Evolutionary conservation across 92 coral and sea anemone species (phyloP).

Genomic region (Desmophyllum pertusum): DNA sequence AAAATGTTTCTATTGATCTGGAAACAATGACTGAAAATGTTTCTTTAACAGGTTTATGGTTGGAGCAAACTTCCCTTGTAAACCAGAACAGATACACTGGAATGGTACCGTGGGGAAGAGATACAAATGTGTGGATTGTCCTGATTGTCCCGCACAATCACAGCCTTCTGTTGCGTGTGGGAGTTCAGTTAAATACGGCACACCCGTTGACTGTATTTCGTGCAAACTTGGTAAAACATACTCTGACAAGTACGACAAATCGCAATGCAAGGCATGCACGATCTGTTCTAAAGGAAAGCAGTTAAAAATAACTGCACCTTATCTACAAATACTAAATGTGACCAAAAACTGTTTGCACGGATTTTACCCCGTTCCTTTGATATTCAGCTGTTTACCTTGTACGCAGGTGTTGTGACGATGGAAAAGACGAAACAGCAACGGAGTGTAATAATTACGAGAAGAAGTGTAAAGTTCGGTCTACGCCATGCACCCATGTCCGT

Average conservation of each 20-base stretch:
- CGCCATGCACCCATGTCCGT: neutral
- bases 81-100: slow-evolving; percentile 55
- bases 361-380: slow-evolving; percentile 20
- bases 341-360: slow-evolving; percentile 42
- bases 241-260: slow-evolving; percentile 38
- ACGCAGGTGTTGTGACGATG: slow-evolving; percentile 53
- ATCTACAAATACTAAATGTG: slow-evolving; percentile 45
- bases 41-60: neutral
- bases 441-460: slow-evolving; percentile 40
- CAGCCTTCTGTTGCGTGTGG: slow-evolving; percentile 59
- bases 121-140: slow-evolving; percentile 52
- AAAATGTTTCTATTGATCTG: neutral
- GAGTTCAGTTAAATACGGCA: slow-evolving; percentile 36
- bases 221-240: slow-evolving; percentile 51
- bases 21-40: neutral
- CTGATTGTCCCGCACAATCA: slow-evolving; percentile 51
- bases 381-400: slow-evolving; percentile 46
- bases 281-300: slow-evolving; percentile 42
- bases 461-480: slow-evolving; percentile 40
- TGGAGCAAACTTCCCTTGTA: slow-evolving; percentile 20
- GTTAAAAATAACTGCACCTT: slow-evolving; percentile 39
- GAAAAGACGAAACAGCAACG: slow-evolving; percentile 34
- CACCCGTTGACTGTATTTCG: slow-evolving; percentile 32
- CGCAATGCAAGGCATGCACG: slow-evolving; percentile 55
- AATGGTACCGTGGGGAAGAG: neutral